phyloP scores from a whole-genome alignment of 2,113 vertebrate species.

The Herpetotheres cachinnans region DNA sequence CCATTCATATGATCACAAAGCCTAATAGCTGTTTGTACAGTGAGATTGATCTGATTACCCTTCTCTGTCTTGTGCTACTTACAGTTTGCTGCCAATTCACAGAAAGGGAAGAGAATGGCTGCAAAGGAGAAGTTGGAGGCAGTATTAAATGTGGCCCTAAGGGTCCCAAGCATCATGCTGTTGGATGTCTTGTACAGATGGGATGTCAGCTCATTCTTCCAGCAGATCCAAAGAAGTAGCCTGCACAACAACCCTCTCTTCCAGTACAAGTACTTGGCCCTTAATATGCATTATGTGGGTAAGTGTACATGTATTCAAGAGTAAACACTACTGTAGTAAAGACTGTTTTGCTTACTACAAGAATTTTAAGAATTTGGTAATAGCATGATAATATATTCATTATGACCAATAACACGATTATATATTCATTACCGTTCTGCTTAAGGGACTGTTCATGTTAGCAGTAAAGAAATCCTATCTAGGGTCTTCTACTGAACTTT shows the following conservation, averaged over 20 bases:
- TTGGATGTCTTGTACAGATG: conserved; percentile 96
- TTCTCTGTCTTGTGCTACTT: conserved; percentile 63
- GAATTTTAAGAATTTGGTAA: not conserved
- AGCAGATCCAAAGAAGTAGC: conserved; percentile 98
- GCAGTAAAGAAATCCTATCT: not conserved
- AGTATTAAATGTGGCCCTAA: conserved; percentile 94
- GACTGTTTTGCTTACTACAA: not conserved
- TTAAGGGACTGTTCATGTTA: not conserved
- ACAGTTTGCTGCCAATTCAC: conserved; percentile 58
- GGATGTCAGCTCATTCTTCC: conserved; percentile 99
- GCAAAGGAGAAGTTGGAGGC: conserved; percentile 92
- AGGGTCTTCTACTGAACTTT: not conserved
- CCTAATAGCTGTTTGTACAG: conserved; percentile 43
- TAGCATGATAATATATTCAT: not conserved
- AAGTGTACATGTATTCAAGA: conserved; percentile 57
- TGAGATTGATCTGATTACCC: conserved; percentile 62
- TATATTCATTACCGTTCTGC: not conserved
- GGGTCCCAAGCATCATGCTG: conserved; percentile 98
- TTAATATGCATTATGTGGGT: conserved; percentile 99
- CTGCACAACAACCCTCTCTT: conserved; percentile 96
- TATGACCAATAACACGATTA: not conserved
- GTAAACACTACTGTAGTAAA: not conserved
- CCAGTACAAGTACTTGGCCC: conserved; percentile 98
- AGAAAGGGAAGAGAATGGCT: conserved; percentile 81
- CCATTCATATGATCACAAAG: conserved; percentile 5